A percentile compares a stretch with the other conserved stretches of the same genome.
Conservation (phyloP, 2,113 vertebrate genomes). For the Myiagra hebetior region DNA sequence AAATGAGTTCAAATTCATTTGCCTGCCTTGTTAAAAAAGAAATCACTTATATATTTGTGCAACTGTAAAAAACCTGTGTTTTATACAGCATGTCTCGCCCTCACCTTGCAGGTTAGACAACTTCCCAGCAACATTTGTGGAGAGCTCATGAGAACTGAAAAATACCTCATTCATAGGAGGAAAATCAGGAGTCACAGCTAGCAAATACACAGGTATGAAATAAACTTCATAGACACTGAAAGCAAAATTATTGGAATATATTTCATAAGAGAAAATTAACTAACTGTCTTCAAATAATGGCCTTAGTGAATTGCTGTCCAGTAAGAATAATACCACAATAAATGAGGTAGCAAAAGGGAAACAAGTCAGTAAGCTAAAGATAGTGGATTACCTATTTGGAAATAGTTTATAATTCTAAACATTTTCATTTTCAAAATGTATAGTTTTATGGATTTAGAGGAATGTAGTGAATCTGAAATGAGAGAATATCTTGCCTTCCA, state of each 20-base stretch:
- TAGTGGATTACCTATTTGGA: not conserved
- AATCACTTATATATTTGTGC: not conserved
- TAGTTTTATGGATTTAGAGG: not conserved
- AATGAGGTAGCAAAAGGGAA: not conserved
- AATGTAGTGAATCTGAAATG: not conserved
- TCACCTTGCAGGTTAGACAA: not conserved
- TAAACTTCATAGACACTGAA: not conserved
- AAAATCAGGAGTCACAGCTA: rapidly evolving
- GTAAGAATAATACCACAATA: not conserved
- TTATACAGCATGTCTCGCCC: rapidly evolving
- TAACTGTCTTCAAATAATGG: not conserved
- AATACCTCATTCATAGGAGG: not conserved
- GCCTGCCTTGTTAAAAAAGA: not conserved
- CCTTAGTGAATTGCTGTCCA: not conserved
- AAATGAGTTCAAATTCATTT: not conserved
- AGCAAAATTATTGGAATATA: not conserved
- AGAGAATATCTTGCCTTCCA: not conserved
- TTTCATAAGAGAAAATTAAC: not conserved
- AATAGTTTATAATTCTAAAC: not conserved
- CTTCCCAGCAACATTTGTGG: not conserved
- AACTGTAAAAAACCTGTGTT: not conserved
- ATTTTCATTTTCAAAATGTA: not conserved
- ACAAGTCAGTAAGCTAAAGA: not conserved
- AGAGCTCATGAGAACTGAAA: not conserved
- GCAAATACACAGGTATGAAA: not conserved